Conservation (phyloP, 1,140 invertebrate species). For the Drosophila baimaii region DNA sequence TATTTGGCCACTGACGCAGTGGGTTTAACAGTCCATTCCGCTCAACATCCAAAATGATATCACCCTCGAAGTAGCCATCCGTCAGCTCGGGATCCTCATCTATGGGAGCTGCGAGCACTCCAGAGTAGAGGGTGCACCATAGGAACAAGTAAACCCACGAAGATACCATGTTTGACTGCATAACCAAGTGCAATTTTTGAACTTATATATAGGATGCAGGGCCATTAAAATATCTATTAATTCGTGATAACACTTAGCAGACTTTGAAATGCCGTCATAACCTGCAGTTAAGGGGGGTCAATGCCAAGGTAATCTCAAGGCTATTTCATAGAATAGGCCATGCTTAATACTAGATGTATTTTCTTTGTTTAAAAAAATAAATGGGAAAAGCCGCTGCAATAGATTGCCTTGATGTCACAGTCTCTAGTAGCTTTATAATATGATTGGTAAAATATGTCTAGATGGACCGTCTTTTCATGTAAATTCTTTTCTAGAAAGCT, state of each 20-base stretch:
- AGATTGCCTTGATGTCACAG: too few relatives aligned
- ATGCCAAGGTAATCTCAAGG: conserved; percentile 1
- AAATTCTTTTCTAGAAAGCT: too few relatives aligned
- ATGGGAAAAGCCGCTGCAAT: too few relatives aligned
- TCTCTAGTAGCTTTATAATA: too few relatives aligned
- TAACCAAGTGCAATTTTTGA: not conserved
- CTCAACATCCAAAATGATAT: conserved; percentile 24
- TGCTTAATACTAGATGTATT: too few relatives aligned
- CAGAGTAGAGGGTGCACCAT: conserved; percentile 15
- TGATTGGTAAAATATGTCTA: too few relatives aligned
- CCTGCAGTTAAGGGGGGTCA: not conserved
- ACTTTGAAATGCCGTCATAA: not conserved
- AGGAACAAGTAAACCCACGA: conserved; percentile 12
- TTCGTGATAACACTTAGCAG: not conserved
- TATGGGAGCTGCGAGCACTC: conserved; percentile 18
- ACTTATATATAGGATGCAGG: conserved; percentile 1
- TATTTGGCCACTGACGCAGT: conserved; percentile 54
- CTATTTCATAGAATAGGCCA: not conserved
- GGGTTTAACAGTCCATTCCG: conserved; percentile 27
- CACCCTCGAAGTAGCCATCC: not conserved
- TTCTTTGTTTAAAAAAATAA: too few relatives aligned
- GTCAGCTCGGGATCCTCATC: not conserved
- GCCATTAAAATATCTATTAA: not conserved
- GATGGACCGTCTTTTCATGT: too few relatives aligned
- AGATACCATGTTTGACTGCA: conserved; percentile 46